These are phyloP conservation scores for Hydroisotoma schaefferi DNA, from an alignment of 2,888 invertebrate species.

Conservation along the genomic window DNA sequence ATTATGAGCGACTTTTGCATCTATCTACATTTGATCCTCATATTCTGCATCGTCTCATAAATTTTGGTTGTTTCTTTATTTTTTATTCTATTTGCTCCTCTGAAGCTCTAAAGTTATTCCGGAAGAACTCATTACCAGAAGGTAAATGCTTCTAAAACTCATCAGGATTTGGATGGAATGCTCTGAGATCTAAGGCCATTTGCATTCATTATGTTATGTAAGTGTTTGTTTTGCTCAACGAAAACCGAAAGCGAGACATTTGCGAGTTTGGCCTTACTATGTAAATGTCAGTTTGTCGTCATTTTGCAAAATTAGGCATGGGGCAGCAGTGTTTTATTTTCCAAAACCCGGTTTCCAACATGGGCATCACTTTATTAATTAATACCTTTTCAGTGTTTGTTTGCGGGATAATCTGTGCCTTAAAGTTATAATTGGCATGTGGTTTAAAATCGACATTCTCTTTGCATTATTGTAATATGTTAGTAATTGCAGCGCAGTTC, in stretches of 20 bases:
- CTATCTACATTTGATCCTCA: neutral
- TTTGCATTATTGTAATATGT: no score
- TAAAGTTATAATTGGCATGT: no score
- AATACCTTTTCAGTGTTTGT: no score
- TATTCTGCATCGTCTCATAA: neutral
- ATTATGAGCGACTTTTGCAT: no score
- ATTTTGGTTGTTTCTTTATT: conserved; percentile 35
- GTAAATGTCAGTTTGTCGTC: neutral
- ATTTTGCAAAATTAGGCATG: neutral
- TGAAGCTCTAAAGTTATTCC: conserved; percentile 57
- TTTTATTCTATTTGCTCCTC: conserved; percentile 51
- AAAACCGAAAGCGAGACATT: conserved; percentile 8
- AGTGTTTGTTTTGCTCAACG: conserved; percentile 47
- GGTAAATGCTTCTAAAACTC: conserved; percentile 49
- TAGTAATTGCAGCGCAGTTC: no score
- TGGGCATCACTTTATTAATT: no score
- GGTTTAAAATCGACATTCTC: no score
- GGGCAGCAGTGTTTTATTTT: neutral
- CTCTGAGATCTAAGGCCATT: conserved; percentile 48
- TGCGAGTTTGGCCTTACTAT: neutral
- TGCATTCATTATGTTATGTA: conserved; percentile 50
- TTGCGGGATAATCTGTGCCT: no score
- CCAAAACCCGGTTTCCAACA: no score
- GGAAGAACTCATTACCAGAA: conserved; percentile 53
- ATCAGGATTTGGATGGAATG: conserved; percentile 49